Evolutionary conservation across 2,888 invertebrate genomes (phyloP).

Genomic region (Lochmaea capreae): DNA sequence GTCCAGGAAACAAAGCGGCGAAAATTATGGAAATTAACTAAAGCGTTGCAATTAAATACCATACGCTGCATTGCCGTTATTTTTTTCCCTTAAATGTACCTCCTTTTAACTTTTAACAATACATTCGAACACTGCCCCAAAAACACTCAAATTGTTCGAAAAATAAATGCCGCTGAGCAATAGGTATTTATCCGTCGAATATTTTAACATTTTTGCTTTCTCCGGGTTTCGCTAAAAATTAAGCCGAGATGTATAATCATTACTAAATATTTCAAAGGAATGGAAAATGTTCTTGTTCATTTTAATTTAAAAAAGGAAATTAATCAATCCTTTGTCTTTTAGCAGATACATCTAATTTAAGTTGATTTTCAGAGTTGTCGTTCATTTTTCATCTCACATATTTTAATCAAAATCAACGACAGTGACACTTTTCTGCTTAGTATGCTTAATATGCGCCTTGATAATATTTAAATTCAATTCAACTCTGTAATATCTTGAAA

Average conservation of each 20-base stretch:
- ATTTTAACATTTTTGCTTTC: background rate
- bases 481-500: too few relatives aligned
- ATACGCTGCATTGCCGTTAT: background rate
- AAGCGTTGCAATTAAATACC: background rate
- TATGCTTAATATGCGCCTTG: background rate
- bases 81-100: background rate
- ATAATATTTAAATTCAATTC: background rate
- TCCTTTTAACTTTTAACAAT: background rate
- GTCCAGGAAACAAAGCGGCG: conserved; percentile 19
- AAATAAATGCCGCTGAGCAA: too few relatives aligned
- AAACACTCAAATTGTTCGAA: too few relatives aligned
- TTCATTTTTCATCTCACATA: conserved; percentile 17
- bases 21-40: conserved; percentile 13
- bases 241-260: background rate
- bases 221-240: background rate
- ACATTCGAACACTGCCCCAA: background rate
- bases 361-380: conserved; percentile 6
- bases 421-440: conserved; percentile 10
- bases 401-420: conserved; percentile 19
- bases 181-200: too few relatives aligned
- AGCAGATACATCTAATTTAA: conserved; percentile 13
- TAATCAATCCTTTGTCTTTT: conserved; percentile 20
- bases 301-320: conserved; percentile 19
- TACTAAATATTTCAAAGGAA: background rate
- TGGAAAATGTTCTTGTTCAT: background rate